Conservation (phyloP, 2,797 vertebrate species). For the Setipinna tenuifilis region DNA sequence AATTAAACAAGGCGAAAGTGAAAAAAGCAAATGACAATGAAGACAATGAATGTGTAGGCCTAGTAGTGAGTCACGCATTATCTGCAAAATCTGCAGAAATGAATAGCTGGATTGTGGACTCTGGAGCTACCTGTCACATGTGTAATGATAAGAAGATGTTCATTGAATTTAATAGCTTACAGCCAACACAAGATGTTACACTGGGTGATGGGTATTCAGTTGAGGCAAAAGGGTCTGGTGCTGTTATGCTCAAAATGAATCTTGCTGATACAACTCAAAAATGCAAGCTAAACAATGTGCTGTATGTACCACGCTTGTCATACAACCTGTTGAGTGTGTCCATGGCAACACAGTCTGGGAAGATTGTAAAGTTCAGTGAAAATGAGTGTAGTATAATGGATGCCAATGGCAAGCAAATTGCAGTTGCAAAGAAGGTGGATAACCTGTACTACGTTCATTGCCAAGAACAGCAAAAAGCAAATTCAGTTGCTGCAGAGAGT, state of each 20-base stretch:
- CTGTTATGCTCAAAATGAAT: not conserved
- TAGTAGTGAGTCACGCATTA: conserved; percentile 10
- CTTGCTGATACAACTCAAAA: not conserved
- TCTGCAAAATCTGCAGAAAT: not conserved
- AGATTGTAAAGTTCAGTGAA: not conserved
- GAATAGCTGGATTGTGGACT: not conserved
- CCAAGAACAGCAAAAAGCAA: not conserved
- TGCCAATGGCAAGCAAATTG: not conserved
- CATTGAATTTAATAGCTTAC: not conserved
- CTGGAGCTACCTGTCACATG: conserved; percentile 8
- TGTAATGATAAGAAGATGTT: not conserved
- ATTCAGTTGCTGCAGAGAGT: not conserved
- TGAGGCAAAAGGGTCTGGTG: not conserved
- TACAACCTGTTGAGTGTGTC: not conserved
- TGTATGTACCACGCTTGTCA: not conserved
- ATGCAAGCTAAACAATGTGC: not conserved
- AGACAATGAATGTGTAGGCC: not conserved
- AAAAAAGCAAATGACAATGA: not conserved
- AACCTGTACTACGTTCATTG: not conserved
- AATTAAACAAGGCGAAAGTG: not conserved
- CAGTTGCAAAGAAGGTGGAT: not conserved
- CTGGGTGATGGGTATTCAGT: conserved; percentile 10
- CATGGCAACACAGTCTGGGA: not conserved
- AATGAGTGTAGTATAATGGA: not conserved
- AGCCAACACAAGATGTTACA: not conserved